phyloP scores from a whole-genome alignment of 1,140 invertebrate species.

The Drosophila pallidifrons region DNA sequence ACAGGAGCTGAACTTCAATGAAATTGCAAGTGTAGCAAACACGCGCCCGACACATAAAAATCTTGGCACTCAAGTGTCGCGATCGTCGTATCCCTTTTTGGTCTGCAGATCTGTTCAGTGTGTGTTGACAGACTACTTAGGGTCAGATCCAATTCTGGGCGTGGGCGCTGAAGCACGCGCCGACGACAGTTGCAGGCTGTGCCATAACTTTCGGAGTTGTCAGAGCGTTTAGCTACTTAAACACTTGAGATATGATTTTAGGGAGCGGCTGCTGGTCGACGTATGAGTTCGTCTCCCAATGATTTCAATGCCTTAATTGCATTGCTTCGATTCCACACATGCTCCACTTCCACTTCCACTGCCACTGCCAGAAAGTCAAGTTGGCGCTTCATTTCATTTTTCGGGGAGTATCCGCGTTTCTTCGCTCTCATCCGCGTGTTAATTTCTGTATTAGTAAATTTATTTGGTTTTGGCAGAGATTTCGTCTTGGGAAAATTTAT shows the following conservation, averaged over 20 bases:
- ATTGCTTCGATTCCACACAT: constrained; percentile 80
- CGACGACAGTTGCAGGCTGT: constrained; percentile 64
- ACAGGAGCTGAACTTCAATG: constrained; percentile 28
- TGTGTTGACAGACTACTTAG: constrained; percentile 78
- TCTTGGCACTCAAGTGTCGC: constrained; percentile 61
- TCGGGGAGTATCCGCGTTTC: constrained; percentile 10
- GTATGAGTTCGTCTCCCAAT: constrained; percentile 32
- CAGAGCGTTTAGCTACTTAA: constrained; percentile 80
- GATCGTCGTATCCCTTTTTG: constrained; percentile 28
- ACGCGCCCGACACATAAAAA: constrained; percentile 31
- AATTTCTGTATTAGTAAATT: constrained; percentile 82
- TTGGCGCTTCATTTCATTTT: constrained; percentile 75
- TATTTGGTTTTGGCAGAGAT: constrained; percentile 82
- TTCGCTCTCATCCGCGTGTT: constrained; percentile 40
- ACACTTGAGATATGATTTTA: constrained; percentile 73
- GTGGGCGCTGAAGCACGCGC: constrained; percentile 66
- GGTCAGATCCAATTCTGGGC: constrained; percentile 17
- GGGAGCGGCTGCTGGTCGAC: constrained; percentile 20
- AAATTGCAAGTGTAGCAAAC: constrained; percentile 54
- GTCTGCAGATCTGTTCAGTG: constrained; percentile 20
- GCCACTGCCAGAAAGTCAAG: constrained; percentile 47
- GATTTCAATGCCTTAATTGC: constrained; percentile 73
- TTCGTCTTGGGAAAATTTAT: constrained; percentile 79
- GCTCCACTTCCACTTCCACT: constrained; percentile 44
- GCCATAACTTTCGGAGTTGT: constrained; percentile 76